phyloP scores from a whole-genome alignment of 2,113 vertebrate species.

The Cervus canadensis region DNA sequence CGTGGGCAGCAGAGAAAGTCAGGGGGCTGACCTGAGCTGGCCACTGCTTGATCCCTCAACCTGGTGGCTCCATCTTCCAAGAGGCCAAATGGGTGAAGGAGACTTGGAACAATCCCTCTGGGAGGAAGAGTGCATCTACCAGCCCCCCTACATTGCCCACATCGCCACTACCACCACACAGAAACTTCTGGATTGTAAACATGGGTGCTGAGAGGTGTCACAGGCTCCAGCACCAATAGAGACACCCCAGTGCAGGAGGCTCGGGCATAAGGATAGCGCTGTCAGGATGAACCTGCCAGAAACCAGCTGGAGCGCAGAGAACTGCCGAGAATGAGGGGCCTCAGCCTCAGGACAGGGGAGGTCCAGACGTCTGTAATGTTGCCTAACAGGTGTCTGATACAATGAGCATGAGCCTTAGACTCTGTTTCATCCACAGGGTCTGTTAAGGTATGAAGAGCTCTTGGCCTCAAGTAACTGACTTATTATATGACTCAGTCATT shows the following conservation, averaged over 20 bases:
- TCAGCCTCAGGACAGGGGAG: not conserved
- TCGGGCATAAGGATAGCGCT: not conserved
- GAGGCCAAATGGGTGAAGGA: not conserved
- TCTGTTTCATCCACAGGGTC: not conserved
- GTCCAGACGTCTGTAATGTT: not conserved
- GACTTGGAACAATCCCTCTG: not conserved
- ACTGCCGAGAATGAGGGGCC: not conserved
- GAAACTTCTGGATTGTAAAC: not conserved
- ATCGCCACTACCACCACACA: not conserved
- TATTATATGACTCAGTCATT: not conserved
- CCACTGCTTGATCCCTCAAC: not conserved
- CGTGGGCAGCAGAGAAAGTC: not conserved
- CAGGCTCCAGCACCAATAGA: not conserved
- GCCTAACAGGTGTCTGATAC: accelerated
- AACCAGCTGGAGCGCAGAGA: not conserved
- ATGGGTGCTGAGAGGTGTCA: not conserved
- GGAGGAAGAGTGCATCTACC: not conserved
- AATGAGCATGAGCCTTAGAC: not conserved
- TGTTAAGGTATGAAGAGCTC: not conserved
- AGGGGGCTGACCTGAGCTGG: not conserved
- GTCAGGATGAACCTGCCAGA: not conserved
- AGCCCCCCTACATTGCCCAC: not conserved
- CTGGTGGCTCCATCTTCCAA: not conserved
- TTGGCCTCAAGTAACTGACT: not conserved
- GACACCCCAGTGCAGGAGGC: not conserved